A percentile compares a stretch with the other conserved stretches of the same genome.
Evolutionary conservation across 2,113 vertebrate genomes (phyloP).

Genomic region (Vicugna pacos): DNA sequence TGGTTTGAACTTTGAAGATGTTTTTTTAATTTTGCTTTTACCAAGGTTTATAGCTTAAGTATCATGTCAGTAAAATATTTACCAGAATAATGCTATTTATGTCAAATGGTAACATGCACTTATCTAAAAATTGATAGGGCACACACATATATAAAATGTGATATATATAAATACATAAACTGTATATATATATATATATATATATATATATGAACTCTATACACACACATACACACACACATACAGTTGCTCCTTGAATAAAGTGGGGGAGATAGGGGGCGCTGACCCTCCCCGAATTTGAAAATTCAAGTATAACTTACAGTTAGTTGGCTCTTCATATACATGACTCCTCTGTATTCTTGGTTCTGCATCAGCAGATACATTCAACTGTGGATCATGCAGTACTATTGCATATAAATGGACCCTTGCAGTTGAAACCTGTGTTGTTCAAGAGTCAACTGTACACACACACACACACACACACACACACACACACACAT

Average conservation of each 20-base stretch:
- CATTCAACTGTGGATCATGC: neutral
- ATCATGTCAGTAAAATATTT: constrained; percentile 9
- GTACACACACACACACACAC: neutral
- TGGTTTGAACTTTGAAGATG: neutral
- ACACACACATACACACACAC: neutral
- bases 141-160: neutral
- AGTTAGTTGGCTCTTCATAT: neutral
- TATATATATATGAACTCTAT: neutral
- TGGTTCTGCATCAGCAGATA: neutral
- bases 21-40: neutral
- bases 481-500: neutral
- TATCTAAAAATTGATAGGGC: neutral
- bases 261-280: neutral
- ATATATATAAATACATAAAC: neutral
- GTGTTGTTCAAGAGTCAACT: neutral
- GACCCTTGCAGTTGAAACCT: neutral
- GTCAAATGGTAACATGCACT: neutral
- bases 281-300: neutral
- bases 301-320: neutral
- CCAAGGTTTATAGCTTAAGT: neutral
- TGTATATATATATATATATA: neutral
- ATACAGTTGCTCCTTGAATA: neutral
- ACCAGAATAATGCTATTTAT: neutral
- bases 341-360: too few relatives aligned
- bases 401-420: neutral